These are phyloP conservation scores for Lontra canadensis DNA, from an alignment of 2,113 vertebrate genomes.

Conservation along the genomic window DNA sequence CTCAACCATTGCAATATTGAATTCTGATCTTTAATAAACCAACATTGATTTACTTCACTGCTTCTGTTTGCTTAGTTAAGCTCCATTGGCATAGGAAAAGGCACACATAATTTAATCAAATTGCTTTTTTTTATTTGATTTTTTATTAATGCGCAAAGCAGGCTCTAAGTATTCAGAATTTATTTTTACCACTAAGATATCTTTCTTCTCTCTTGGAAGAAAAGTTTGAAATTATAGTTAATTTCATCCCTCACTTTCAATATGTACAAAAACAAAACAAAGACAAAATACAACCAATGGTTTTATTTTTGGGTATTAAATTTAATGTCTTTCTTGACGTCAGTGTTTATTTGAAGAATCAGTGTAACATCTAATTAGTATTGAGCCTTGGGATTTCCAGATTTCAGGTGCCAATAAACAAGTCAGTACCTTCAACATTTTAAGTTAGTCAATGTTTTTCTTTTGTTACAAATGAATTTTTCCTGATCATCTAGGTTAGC, in stretches of 20 bases:
- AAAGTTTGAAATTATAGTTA: slow-evolving; percentile 61
- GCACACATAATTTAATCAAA: slow-evolving; percentile 87
- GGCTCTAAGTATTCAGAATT: slow-evolving; percentile 69
- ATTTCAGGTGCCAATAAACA: slow-evolving; percentile 25
- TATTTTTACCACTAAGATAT: slow-evolving; percentile 69
- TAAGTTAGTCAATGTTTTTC: slow-evolving; percentile 8
- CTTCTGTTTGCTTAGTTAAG: slow-evolving; percentile 88
- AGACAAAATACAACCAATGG: not conserved
- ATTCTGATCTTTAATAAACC: slow-evolving; percentile 89
- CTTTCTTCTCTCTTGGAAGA: slow-evolving; percentile 45
- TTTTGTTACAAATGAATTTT: slow-evolving; percentile 6
- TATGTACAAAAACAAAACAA: not conserved
- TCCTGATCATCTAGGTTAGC: not conserved
- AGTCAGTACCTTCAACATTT: not conserved
- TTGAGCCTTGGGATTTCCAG: not conserved
- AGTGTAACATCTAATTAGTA: not conserved
- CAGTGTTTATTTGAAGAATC: slow-evolving; percentile 13
- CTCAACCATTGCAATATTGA: slow-evolving; percentile 86
- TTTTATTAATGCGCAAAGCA: slow-evolving; percentile 84
- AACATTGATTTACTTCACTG: slow-evolving; percentile 86
- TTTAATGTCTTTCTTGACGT: not conserved
- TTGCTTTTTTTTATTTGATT: slow-evolving; percentile 85
- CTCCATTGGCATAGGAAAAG: slow-evolving; percentile 81
- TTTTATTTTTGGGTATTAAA: not conserved
- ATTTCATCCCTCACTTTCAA: slow-evolving; percentile 4